Conservation (phyloP, 2,888 invertebrate species). For the Clanis bilineata region DNA sequence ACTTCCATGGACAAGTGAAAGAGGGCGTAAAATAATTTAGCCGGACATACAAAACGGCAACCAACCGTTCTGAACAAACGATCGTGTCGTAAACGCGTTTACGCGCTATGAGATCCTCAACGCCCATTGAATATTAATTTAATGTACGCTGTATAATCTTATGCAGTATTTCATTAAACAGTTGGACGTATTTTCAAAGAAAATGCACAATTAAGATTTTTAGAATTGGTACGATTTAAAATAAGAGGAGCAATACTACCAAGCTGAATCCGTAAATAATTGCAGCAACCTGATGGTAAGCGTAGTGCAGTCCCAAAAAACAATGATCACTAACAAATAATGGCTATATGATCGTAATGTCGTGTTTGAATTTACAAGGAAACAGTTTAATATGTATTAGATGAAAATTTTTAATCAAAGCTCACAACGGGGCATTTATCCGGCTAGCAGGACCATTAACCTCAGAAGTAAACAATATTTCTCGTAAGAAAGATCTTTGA, state of each 20-base stretch:
- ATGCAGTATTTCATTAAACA: constrained; percentile 15
- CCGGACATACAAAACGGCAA: constrained; percentile 18
- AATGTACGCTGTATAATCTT: constrained; percentile 31
- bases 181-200: neutral
- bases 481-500: neutral
- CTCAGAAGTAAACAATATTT: no score
- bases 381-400: no score
- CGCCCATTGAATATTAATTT: constrained; percentile 47
- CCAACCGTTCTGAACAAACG: constrained; percentile 41
- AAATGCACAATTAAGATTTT: neutral
- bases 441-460: no score
- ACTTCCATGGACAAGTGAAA: constrained; percentile 20
- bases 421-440: no score
- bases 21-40: constrained; percentile 24
- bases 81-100: constrained; percentile 42
- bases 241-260: neutral
- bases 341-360: no score
- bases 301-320: no score
- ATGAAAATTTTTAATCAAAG: no score
- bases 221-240: neutral
- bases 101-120: constrained; percentile 32
- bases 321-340: no score
- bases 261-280: no score
- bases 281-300: no score
- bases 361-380: no score